A percentile compares a stretch with the other conserved stretches of the same genome.
phyloP scores from a whole-genome alignment of 2,797 vertebrate genomes.

The Delichon dasypus region DNA sequence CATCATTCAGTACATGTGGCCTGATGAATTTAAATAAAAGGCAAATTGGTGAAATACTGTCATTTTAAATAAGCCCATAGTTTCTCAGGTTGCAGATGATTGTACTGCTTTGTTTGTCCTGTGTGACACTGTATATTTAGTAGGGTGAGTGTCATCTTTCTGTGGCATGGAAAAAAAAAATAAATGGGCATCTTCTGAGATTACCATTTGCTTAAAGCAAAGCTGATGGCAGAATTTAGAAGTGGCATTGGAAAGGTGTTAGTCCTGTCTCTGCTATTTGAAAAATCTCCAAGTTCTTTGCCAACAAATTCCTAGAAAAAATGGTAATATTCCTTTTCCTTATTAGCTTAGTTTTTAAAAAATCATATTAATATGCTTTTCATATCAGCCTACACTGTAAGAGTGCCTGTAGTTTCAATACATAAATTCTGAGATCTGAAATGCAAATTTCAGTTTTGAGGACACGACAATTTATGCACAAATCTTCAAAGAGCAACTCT shows the following conservation, averaged over 20 bases:
- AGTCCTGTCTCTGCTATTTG: slow-evolving; percentile 18
- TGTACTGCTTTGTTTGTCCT: background rate
- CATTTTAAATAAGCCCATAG: background rate
- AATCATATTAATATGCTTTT: slow-evolving; percentile 51
- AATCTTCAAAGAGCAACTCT: slow-evolving; percentile 31
- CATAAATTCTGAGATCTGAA: slow-evolving; percentile 41
- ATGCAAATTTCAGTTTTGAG: slow-evolving; percentile 38
- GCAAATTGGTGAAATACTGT: background rate
- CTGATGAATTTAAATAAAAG: background rate
- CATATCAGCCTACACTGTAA: slow-evolving; percentile 16
- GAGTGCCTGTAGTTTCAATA: slow-evolving; percentile 37
- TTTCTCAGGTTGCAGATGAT: background rate
- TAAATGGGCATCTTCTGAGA: background rate
- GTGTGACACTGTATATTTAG: background rate
- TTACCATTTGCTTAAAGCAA: background rate
- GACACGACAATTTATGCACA: background rate
- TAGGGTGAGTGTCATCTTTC: background rate
- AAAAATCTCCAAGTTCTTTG: slow-evolving; percentile 49
- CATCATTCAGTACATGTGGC: background rate
- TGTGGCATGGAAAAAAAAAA: background rate
- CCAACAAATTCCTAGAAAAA: slow-evolving; percentile 33
- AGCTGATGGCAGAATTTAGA: slow-evolving; percentile 24
- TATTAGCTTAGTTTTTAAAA: slow-evolving; percentile 56
- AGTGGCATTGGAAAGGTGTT: background rate
- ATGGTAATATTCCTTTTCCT: slow-evolving; percentile 42